Percentiles rank a stretch among this genome's conserved stretches.
phyloP scores from a whole-genome alignment of 2,113 vertebrate genomes.

The Lepidothrix coronata region DNA sequence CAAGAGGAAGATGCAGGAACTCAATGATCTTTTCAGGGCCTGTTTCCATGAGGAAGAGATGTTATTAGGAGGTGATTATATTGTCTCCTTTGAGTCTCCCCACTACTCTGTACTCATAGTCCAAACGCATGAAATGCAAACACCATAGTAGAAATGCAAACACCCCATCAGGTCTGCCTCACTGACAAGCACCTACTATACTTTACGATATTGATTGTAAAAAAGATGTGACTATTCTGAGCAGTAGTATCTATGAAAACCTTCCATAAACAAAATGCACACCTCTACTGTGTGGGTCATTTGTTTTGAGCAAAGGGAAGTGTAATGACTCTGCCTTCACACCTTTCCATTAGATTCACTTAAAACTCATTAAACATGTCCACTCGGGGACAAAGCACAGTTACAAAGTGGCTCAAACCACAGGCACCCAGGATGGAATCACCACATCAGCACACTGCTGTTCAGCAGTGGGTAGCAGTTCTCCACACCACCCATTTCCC shows the following conservation, averaged over 20 bases:
- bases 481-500: too few relatives aligned
- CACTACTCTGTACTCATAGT: neutral
- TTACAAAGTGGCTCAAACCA: neutral
- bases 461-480: neutral
- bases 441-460: neutral
- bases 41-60: neutral
- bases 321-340: neutral
- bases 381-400: neutral
- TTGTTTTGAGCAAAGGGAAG: neutral
- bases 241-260: neutral
- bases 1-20: neutral
- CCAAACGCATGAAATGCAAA: neutral
- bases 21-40: neutral
- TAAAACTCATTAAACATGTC: neutral
- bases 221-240: neutral
- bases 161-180: neutral
- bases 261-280: neutral
- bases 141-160: neutral
- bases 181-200: neutral
- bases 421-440: neutral
- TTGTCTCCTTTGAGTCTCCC: neutral
- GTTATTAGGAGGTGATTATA: neutral
- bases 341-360: neutral
- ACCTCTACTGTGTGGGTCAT: rapidly evolving
- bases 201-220: neutral